A percentile compares a stretch with the other conserved stretches of the same genome.
Evolutionary conservation across 30 jellyfish, hydroid and myxozoan species (phyloP).

Genomic region (Mastigias papua): DNA sequence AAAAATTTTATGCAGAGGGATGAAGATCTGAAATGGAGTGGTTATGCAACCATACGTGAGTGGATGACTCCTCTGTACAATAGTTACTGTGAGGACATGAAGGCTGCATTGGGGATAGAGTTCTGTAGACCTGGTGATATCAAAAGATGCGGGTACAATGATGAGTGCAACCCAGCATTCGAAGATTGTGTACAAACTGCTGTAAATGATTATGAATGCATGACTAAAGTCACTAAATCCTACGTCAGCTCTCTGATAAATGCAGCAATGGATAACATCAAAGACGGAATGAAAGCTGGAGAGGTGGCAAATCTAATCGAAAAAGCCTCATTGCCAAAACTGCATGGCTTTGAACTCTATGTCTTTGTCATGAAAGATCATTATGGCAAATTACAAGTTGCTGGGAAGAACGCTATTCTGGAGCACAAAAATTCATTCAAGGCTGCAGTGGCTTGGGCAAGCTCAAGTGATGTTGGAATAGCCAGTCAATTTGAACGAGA

Average conservation of each 20-base stretch:
- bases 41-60: background rate
- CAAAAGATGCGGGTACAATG: conserved; percentile 46
- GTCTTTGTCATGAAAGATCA: background rate
- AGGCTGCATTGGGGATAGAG: background rate
- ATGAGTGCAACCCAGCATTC: conserved; percentile 35
- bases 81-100: conserved; percentile 39
- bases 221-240: background rate
- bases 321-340: background rate
- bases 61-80: conserved; percentile 37
- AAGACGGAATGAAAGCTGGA: background rate
- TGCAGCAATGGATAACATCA: background rate
- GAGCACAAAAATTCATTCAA: too few species aligned
- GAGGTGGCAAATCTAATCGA: background rate
- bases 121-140: background rate
- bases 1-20: conserved; percentile 18
- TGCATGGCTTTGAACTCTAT: background rate
- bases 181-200: conserved; percentile 25
- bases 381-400: background rate
- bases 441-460: conserved; percentile 7
- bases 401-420: conserved; percentile 1
- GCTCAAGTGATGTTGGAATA: background rate
- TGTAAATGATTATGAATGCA: background rate
- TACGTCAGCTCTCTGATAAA: background rate
- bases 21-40: background rate
- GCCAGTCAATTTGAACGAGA: background rate